A percentile compares a stretch with the other conserved stretches of the same genome.
These are phyloP conservation scores for Tuberolachnus salignus DNA, from an alignment of 2,888 invertebrate species.

Conservation along the genomic window DNA sequence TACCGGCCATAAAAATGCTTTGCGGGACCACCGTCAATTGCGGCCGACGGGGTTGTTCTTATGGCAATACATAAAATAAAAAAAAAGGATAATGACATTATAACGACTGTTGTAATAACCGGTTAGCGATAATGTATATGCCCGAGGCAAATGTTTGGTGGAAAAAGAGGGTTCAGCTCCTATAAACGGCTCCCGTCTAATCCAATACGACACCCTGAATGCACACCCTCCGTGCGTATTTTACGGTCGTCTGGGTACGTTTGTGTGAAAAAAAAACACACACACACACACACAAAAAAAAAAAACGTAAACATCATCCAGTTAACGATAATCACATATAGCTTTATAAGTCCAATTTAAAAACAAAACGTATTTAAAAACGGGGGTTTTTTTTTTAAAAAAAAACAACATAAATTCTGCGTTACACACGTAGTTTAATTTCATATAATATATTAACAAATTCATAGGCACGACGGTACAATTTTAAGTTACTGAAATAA, in stretches of 20 bases:
- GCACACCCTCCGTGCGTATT: conserved; percentile 43
- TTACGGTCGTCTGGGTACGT: conserved; percentile 39
- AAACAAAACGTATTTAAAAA: not conserved
- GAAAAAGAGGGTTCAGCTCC: conserved; percentile 43
- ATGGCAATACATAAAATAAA: conserved; percentile 4
- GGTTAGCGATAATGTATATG: conserved; percentile 39
- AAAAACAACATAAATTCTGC: no score
- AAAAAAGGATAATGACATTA: conserved; percentile 50
- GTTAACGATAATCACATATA: conserved; percentile 13
- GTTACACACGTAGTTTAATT: no score
- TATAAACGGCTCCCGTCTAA: conserved; percentile 37
- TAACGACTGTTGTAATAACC: conserved; percentile 55
- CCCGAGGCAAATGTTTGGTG: conserved; percentile 51
- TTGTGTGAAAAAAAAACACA: conserved; percentile 47
- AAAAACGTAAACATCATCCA: conserved; percentile 40
- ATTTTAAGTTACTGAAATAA: no score
- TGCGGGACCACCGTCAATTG: not conserved
- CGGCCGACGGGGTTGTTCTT: conserved; percentile 11
- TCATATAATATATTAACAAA: no score
- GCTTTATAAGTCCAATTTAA: conserved; percentile 27
- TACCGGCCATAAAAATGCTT: conserved; percentile 23
- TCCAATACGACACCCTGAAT: conserved; percentile 51
- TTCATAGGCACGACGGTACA: no score
- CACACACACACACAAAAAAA: no score
- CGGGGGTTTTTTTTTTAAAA: no score